Evolutionary conservation across 2,113 vertebrate species (phyloP).

Genomic region (Etia nguti): DNA sequence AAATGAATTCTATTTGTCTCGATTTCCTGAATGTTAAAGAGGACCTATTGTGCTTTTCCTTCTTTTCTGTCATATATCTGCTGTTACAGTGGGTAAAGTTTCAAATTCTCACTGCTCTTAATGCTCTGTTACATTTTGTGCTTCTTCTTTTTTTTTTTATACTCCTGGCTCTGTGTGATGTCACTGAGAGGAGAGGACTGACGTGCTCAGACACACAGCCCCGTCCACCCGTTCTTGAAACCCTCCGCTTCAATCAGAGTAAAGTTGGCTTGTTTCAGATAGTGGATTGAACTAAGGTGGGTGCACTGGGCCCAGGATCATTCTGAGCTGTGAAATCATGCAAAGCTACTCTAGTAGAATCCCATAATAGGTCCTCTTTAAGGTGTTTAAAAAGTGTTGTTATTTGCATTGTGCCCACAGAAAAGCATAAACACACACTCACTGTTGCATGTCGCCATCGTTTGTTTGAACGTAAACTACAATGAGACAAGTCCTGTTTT

Average conservation of each 20-base stretch:
- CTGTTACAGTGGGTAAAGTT: neutral
- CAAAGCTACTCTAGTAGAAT: neutral
- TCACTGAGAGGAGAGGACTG: neutral
- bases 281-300: neutral
- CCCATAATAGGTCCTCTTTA: neutral
- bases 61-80: neutral
- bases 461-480: conserved; percentile 29
- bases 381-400: neutral
- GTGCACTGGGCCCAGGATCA: neutral
- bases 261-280: neutral
- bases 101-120: neutral
- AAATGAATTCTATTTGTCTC: neutral
- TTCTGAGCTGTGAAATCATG: neutral
- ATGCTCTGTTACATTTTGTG: neutral
- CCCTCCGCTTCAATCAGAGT: neutral
- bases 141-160: neutral
- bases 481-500: conserved; percentile 8
- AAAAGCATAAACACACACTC: neutral
- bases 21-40: neutral
- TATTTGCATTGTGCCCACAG: neutral
- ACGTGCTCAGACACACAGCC: neutral
- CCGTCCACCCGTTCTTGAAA: neutral
- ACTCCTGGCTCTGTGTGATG: neutral
- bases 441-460: conserved; percentile 26
- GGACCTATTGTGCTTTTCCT: neutral